Base-by-base conservation (phyloP, 2,113 vertebrate genomes). In the Scytalopus superciliaris region DNA sequence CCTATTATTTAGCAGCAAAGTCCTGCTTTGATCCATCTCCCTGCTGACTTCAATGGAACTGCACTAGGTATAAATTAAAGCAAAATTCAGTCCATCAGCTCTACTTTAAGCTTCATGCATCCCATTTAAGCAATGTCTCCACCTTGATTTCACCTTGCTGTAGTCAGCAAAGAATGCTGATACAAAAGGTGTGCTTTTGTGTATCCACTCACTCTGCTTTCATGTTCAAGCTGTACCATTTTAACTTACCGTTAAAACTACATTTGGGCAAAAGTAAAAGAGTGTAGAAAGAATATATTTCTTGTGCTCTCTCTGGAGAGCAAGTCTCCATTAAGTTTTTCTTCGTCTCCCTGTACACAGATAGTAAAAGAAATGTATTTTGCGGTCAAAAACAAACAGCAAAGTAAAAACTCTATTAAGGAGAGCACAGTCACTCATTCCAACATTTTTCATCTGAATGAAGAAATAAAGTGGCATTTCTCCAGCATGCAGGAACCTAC, bases 91-190 rank as follows among this genome's bases (percentile, higher is more conserved):
- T 77, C 95, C 93, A 96, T 90, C 89, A 83, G 87, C 91, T 83
- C 74, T 80, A 79, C 93, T 96, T 95, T 39, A 94, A 92, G 57
- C 84, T 85, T 91, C 81, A 30, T 21, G 55, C 70, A 85, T 87
- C 37, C 87, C 67, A 90, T 93, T 91, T 96, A 95, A 90, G 93
- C 74, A 90, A 50, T 83, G 73, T 64, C 39, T 95, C 72, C 93
- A 97, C 95, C 94, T 96, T 94, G 81, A 91, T 66, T 97, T 97
- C 95, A 96, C 95, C 93, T 96, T 97, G 89, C 95, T 83, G 72
- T 60, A 93, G 84, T 95, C 93, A 94, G 91, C 78, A 93, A 90
- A 93, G 79, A 90, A 90, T 47, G 45, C 55, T 68, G 70, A 83
- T 90, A 87, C 57, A 91, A 95, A 93, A 89, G 79, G 67, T 57